Conservation (phyloP, 2,797 vertebrate species). For the Eulemur rubriventer region DNA sequence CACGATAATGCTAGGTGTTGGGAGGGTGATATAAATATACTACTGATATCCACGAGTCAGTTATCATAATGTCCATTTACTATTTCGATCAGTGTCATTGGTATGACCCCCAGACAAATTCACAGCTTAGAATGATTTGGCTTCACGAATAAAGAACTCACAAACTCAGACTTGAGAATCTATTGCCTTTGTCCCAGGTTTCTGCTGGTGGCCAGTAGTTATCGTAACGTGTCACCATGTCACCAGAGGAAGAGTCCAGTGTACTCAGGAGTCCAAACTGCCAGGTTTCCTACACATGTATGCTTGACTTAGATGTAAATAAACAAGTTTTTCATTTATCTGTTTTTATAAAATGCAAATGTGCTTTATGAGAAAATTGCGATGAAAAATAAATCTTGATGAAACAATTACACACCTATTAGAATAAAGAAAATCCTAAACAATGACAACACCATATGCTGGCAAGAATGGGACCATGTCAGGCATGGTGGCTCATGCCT, state of each 20-base stretch:
- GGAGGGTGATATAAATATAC: background rate
- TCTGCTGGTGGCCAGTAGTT: background rate
- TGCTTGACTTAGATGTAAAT: background rate
- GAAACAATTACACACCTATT: background rate
- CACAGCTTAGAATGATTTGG: background rate
- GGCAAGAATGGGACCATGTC: background rate
- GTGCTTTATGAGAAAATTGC: background rate
- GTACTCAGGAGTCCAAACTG: background rate
- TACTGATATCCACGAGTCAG: background rate
- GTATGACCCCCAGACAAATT: background rate
- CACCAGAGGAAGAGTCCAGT: background rate
- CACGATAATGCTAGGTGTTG: background rate
- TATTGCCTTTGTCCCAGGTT: background rate
- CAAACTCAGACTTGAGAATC: background rate
- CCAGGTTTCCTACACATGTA: background rate
- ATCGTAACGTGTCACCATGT: fast-evolving
- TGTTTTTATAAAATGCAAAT: background rate
- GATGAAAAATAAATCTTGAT: background rate
- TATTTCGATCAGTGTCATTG: background rate
- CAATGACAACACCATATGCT: background rate
- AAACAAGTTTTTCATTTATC: background rate
- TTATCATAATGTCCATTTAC: background rate
- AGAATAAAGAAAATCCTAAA: background rate
- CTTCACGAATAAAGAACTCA: background rate
- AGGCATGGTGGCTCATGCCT: too few relatives aligned